Conservation (phyloP, 2,113 vertebrate species). For the Meriones unguiculatus region DNA sequence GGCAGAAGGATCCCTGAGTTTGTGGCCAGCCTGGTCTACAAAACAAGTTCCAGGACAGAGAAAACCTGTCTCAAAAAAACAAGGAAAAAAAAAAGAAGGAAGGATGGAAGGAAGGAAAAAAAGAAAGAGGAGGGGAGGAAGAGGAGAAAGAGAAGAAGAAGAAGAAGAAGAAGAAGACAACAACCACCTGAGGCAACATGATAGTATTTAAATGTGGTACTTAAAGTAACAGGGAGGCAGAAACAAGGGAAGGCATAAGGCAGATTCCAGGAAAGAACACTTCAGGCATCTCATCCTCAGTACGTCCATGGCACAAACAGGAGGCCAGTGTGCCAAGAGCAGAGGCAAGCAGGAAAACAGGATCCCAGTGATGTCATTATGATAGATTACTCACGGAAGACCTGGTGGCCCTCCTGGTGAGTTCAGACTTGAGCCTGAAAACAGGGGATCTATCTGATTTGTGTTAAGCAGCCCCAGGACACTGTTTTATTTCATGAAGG, state of each 20-base stretch:
- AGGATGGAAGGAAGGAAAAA: background rate
- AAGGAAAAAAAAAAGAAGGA: background rate
- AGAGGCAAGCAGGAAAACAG: background rate
- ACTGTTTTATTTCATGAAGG: background rate
- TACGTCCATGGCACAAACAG: background rate
- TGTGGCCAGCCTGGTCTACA: background rate
- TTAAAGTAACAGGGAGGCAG: background rate
- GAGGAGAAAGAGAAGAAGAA: background rate
- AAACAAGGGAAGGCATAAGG: background rate
- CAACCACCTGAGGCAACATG: background rate
- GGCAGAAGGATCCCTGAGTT: background rate
- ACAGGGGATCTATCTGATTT: background rate
- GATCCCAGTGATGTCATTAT: background rate
- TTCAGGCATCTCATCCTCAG: background rate
- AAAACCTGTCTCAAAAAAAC: background rate
- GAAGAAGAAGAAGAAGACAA: background rate
- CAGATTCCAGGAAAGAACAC: background rate
- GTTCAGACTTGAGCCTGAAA: background rate
- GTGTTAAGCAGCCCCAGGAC: background rate
- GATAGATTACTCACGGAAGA: background rate
- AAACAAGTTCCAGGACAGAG: background rate
- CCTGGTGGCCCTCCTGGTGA: background rate
- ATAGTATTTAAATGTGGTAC: background rate
- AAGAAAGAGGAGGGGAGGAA: background rate
- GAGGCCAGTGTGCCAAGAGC: background rate